Conservation (phyloP, 2,888 invertebrate species). For the Argyra leucocephala region DNA sequence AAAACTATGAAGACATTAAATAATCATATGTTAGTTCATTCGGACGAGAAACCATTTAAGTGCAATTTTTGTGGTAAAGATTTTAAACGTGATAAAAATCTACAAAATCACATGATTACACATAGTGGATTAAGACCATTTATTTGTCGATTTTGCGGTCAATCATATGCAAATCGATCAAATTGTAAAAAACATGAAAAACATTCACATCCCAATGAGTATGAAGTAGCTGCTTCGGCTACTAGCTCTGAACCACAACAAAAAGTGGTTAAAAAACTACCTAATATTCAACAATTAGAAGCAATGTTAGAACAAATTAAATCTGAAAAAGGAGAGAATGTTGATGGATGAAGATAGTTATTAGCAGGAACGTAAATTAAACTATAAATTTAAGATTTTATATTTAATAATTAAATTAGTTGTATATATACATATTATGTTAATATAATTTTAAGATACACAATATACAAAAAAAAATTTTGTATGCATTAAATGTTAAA, state of each 20-base stretch:
- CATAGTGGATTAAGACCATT: conserved; percentile 42
- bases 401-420: no score
- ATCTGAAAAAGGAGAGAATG: background rate
- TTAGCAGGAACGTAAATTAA: background rate
- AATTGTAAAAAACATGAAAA: conserved; percentile 43
- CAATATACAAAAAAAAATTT: no score
- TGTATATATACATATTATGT: no score
- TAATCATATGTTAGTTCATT: conserved; percentile 27
- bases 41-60: background rate
- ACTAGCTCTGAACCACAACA: background rate
- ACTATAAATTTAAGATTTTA: no score
- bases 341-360: background rate
- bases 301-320: background rate
- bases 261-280: background rate
- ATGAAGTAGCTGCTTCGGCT: background rate
- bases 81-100: conserved; percentile 40
- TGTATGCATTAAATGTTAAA: no score
- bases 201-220: conserved; percentile 38
- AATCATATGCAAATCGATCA: conserved; percentile 41
- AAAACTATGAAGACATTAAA: conserved; percentile 34
- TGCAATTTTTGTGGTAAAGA: conserved; percentile 22
- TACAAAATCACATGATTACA: conserved; percentile 41
- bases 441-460: no score
- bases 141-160: conserved; percentile 40
- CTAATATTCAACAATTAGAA: background rate